phyloP scores from a whole-genome alignment of 2,113 vertebrate species.

The Pachycephala philippinensis region DNA sequence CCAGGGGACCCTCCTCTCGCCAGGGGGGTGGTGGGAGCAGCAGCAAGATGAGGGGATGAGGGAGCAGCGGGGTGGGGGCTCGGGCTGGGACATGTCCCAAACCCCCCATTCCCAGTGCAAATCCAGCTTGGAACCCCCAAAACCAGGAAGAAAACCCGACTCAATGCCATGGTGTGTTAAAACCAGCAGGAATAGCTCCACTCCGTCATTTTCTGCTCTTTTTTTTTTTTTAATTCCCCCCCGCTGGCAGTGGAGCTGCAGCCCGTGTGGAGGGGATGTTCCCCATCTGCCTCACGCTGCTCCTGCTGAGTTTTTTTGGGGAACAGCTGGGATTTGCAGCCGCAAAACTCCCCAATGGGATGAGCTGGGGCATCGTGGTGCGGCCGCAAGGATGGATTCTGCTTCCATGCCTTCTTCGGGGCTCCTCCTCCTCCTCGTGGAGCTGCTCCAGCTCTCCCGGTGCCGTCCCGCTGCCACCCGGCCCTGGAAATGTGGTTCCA shows the following conservation, averaged over 20 bases:
- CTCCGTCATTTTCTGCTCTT: rapidly evolving
- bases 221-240: not conserved
- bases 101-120: rapidly evolving
- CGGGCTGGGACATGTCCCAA: rapidly evolving
- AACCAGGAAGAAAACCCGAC: not conserved
- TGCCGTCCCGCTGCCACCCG: not conserved
- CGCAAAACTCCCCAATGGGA: rapidly evolving
- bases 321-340: not conserved
- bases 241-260: not conserved
- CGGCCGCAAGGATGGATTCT: not conserved
- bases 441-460: not conserved
- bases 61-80: not conserved
- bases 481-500: conserved; percentile 9
- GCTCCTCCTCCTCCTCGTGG: not conserved
- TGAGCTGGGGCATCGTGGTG: rapidly evolving
- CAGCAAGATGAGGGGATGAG: rapidly evolving
- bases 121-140: not conserved
- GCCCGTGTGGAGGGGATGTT: not conserved
- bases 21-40: not conserved
- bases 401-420: not conserved
- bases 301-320: not conserved
- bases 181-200: not conserved
- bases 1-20: rapidly evolving
- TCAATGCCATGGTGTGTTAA: rapidly evolving
- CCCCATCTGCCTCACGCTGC: not conserved